Conservation (phyloP, 92 coral and sea anemone species). For the Heteractis magnifica region DNA sequence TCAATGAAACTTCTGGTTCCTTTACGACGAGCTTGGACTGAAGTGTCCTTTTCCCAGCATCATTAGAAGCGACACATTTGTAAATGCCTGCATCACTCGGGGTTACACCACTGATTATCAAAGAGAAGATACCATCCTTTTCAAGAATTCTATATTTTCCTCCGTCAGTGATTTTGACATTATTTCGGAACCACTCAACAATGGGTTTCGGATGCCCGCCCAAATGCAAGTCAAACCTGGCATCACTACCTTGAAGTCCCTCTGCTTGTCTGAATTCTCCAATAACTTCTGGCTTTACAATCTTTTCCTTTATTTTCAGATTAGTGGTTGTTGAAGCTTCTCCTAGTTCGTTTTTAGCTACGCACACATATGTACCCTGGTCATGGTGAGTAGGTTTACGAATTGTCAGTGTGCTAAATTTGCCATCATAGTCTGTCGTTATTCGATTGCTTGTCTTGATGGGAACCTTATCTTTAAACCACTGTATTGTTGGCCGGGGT, state of each 20-base stretch:
- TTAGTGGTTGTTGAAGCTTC: conserved; percentile 66
- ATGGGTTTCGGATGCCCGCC: conserved; percentile 76
- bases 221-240: conserved; percentile 63
- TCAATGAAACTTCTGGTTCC: conserved; percentile 73
- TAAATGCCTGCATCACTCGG: conserved; percentile 87
- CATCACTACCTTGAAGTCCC: conserved; percentile 61
- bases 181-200: conserved; percentile 89
- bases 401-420: conserved; percentile 67
- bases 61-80: conserved; percentile 79
- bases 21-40: conserved; percentile 73
- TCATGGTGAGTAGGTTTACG: conserved; percentile 59
- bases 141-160: conserved; percentile 61
- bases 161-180: conserved; percentile 56
- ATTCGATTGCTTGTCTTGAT: conserved; percentile 57
- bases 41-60: conserved; percentile 79
- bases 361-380: conserved; percentile 83
- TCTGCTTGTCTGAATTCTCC: conserved; percentile 58
- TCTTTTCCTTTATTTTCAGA: conserved; percentile 57
- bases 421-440: conserved; percentile 61
- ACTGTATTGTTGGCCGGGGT: conserved; percentile 76
- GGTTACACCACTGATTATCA: conserved; percentile 71
- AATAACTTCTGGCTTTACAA: conserved; percentile 58
- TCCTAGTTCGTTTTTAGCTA: conserved; percentile 76
- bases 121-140: conserved; percentile 58
- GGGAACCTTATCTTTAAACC: conserved; percentile 72